Percentiles rank a stretch among this genome's conserved stretches.
phyloP scores from a whole-genome alignment of 2,797 vertebrate genomes.

The Pangasius sanitwongsei region DNA sequence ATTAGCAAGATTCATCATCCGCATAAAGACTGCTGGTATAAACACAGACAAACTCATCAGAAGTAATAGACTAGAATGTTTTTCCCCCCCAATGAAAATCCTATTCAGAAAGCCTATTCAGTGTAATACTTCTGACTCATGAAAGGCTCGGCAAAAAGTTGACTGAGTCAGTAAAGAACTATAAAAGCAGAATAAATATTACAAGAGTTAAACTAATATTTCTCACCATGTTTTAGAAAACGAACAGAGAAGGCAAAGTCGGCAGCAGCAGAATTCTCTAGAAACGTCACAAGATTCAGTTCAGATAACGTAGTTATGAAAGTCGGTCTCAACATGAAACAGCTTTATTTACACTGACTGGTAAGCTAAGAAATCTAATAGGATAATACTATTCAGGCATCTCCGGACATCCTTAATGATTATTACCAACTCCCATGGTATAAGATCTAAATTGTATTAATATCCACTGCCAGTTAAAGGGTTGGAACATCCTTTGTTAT shows the following conservation, averaged over 20 bases:
- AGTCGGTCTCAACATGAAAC: background rate
- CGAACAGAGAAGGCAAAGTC: background rate
- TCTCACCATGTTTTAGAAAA: background rate
- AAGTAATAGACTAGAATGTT: background rate
- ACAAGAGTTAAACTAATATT: background rate
- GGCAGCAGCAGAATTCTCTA: background rate
- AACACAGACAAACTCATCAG: background rate
- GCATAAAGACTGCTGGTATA: background rate
- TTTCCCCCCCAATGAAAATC: background rate
- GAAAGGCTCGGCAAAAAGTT: background rate
- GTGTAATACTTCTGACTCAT: background rate
- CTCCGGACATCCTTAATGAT: slow-evolving; percentile 20
- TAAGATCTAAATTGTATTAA: slow-evolving; percentile 13
- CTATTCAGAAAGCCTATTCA: background rate
- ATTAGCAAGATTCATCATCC: slow-evolving; percentile 22
- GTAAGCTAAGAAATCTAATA: background rate
- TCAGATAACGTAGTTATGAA: background rate
- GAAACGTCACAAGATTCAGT: background rate
- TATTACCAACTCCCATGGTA: background rate
- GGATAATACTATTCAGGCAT: background rate
- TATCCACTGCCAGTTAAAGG: background rate
- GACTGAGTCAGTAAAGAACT: background rate
- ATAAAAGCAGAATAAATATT: background rate
- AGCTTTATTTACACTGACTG: background rate
- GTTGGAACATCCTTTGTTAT: background rate